Conservation (phyloP, 2,113 vertebrate genomes). For the Nansenia antarctica region DNA sequence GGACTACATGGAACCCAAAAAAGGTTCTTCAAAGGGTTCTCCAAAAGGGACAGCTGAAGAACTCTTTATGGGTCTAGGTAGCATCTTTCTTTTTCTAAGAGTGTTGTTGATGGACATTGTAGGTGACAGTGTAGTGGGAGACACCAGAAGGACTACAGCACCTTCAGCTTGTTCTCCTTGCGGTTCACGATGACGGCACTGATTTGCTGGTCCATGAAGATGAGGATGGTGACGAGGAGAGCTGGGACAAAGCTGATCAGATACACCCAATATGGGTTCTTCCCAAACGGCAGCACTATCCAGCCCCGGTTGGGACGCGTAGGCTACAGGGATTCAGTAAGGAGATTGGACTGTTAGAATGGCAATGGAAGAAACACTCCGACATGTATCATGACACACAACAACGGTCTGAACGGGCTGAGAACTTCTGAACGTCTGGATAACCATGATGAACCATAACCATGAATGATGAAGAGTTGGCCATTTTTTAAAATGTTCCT, state of each 20-base stretch:
- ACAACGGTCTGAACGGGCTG: background rate
- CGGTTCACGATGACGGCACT: constrained; percentile 94
- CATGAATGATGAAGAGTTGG: background rate
- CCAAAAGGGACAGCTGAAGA: too few relatives aligned
- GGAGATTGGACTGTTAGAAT: background rate
- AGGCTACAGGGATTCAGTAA: constrained; percentile 72
- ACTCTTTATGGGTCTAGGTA: too few relatives aligned
- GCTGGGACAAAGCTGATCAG: constrained; percentile 88
- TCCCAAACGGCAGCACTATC: constrained; percentile 92
- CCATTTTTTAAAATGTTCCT: background rate
- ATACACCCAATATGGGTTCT: constrained; percentile 97
- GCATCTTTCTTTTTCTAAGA: too few relatives aligned
- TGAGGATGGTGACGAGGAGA: constrained; percentile 93
- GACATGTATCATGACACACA: background rate
- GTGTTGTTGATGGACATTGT: too few relatives aligned
- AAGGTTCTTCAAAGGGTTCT: too few relatives aligned
- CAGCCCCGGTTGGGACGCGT: constrained; percentile 90
- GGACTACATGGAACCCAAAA: too few relatives aligned
- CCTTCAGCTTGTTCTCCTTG: constrained; percentile 94
- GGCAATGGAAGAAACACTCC: background rate
- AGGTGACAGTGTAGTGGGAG: too few relatives aligned
- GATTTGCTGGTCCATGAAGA: constrained; percentile 99
- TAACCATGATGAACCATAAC: background rate
- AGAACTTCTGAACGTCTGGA: too few relatives aligned
- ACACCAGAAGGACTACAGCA: too few relatives aligned